Evolutionary conservation across 2,797 vertebrate genomes (phyloP).

Genomic region (Botia kubotai): DNA sequence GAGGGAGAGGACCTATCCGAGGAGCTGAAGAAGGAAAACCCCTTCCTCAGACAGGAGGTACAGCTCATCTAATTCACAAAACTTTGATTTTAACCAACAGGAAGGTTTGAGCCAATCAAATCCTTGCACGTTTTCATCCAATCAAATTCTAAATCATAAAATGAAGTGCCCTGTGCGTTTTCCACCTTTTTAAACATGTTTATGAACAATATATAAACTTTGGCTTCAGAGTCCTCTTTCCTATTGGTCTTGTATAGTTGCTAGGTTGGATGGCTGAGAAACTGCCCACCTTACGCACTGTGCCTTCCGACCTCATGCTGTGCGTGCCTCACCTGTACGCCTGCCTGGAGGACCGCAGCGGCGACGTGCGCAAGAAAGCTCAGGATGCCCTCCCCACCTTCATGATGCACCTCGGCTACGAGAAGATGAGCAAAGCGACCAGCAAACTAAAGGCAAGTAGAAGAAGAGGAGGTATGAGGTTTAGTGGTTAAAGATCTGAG

Average conservation of each 20-base stretch:
- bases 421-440: constrained; percentile 94
- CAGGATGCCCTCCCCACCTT: constrained; percentile 94
- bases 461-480: not conserved
- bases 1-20: constrained; percentile 96
- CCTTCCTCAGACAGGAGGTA: constrained; percentile 95
- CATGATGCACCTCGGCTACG: constrained; percentile 97
- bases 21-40: constrained; percentile 95
- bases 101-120: no score
- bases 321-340: constrained; percentile 89
- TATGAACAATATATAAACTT: no score
- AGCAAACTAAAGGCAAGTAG: constrained; percentile 89
- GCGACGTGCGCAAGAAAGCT: constrained; percentile 95
- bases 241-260: constrained; percentile 74
- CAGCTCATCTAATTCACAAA: not conserved
- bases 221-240: no score
- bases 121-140: no score
- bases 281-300: constrained; percentile 85
- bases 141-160: no score
- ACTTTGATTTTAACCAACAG: no score
- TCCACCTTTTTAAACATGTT: no score
- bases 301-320: constrained; percentile 86
- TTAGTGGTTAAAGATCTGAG: not conserved
- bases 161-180: no score
- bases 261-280: constrained; percentile 95
- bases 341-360: constrained; percentile 95